A percentile compares a stretch with the other conserved stretches of the same genome.
These are phyloP conservation scores for Neosilurus hyrtlii DNA, from an alignment of 2,797 vertebrate genomes.

Conservation along the genomic window DNA sequence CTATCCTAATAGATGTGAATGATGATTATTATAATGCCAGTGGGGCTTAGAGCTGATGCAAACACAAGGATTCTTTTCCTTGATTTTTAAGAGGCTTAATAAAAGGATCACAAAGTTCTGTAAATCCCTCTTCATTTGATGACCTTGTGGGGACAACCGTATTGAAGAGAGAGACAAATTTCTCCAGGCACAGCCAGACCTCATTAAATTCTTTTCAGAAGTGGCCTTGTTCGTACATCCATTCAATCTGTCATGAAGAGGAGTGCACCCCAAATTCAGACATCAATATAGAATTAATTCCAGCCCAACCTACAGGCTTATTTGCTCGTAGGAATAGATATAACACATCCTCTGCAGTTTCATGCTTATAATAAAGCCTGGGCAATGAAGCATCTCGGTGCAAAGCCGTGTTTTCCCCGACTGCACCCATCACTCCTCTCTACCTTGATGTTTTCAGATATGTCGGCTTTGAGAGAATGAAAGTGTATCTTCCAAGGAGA, in stretches of 20 bases:
- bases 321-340: slow-evolving; percentile 27
- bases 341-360: slow-evolving; percentile 33
- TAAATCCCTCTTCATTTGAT: slow-evolving; percentile 47
- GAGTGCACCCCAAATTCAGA: slow-evolving; percentile 37
- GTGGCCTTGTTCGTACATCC: slow-evolving; percentile 40
- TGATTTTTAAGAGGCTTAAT: slow-evolving; percentile 48
- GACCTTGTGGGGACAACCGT: slow-evolving; percentile 44
- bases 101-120: slow-evolving; percentile 48
- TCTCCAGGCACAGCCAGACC: slow-evolving; percentile 44
- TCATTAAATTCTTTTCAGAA: slow-evolving; percentile 51
- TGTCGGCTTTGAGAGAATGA: slow-evolving; percentile 54
- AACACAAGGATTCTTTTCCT: slow-evolving; percentile 31
- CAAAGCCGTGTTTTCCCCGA: slow-evolving; percentile 31
- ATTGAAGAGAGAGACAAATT: slow-evolving; percentile 44
- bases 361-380: slow-evolving; percentile 16
- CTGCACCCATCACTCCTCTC: slow-evolving; percentile 40
- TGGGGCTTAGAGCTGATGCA: slow-evolving; percentile 18
- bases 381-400: slow-evolving; percentile 36
- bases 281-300: slow-evolving; percentile 42
- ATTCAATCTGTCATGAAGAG: slow-evolving; percentile 41
- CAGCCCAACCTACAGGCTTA: slow-evolving; percentile 18
- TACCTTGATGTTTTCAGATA: slow-evolving; percentile 56
- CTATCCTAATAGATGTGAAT: slow-evolving; percentile 30
- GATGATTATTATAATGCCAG: slow-evolving; percentile 42
- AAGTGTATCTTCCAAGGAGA: slow-evolving; percentile 53